Evolutionary conservation across 1,140 invertebrate species (phyloP).

Genomic region (Lepidostoma basale): DNA sequence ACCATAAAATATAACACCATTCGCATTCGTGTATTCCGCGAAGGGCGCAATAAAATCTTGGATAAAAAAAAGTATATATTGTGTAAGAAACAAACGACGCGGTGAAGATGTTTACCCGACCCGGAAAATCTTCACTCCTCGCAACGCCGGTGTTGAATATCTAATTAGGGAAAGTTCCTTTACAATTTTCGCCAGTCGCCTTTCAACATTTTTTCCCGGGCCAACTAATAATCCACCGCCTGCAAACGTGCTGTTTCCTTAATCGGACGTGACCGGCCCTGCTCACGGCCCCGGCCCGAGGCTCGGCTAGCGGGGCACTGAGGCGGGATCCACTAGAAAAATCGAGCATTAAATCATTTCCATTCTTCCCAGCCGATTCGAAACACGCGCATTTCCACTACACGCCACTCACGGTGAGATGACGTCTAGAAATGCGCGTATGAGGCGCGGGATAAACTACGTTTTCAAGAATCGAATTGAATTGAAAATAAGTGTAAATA

Average conservation of each 20-base stretch:
- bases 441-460: no score
- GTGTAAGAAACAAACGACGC: background rate
- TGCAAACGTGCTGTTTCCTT: constrained; percentile 15
- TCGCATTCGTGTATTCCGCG: background rate
- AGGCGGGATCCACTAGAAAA: no score
- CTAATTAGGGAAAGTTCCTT: constrained; percentile 19
- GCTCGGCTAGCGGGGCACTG: background rate
- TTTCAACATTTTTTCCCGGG: background rate
- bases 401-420: background rate
- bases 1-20: constrained; percentile 18
- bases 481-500: no score
- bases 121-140: background rate
- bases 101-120: constrained; percentile 1
- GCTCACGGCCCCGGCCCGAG: background rate
- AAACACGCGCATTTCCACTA: background rate
- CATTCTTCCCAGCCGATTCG: background rate
- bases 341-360: no score
- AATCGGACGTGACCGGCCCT: background rate
- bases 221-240: constrained; percentile 10
- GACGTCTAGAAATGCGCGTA: no score
- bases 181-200: background rate
- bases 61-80: background rate
- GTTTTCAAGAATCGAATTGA: no score
- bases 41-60: constrained; percentile 20
- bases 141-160: constrained; percentile 1